Evolutionary conservation across 1,140 invertebrate genomes (phyloP).

Genomic region (Zaprionus vittiger): DNA sequence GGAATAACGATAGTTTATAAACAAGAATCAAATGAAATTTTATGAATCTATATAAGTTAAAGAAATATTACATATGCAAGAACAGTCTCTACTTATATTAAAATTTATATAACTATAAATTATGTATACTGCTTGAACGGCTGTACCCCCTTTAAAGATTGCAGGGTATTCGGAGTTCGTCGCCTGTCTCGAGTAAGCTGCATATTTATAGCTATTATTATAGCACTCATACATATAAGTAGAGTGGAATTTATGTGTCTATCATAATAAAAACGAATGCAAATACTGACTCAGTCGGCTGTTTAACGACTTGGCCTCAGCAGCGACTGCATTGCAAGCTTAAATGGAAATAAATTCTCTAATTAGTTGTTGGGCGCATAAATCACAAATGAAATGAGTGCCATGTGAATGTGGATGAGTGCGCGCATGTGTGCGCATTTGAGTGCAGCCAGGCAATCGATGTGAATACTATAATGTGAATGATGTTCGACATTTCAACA

Average conservation of each 20-base stretch:
- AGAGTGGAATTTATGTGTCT: slow-evolving; percentile 39
- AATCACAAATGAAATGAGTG: slow-evolving; percentile 67
- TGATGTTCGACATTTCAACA: slow-evolving; percentile 51
- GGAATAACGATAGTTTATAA: not conserved
- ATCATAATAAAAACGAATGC: slow-evolving; percentile 52
- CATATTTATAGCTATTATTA: slow-evolving; percentile 19
- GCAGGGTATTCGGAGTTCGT: slow-evolving; percentile 34
- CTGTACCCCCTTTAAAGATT: not conserved
- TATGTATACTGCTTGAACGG: too few relatives aligned
- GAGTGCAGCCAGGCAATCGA: slow-evolving; percentile 1
- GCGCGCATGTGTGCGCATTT: slow-evolving; percentile 1
- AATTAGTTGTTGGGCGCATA: slow-evolving; percentile 74
- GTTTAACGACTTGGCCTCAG: slow-evolving; percentile 43
- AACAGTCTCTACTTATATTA: too few relatives aligned
- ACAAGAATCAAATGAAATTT: too few relatives aligned
- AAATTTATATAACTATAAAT: too few relatives aligned
- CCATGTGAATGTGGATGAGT: slow-evolving; percentile 30
- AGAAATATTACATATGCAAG: too few relatives aligned
- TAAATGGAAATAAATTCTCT: slow-evolving; percentile 70
- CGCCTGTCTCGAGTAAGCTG: not conserved
- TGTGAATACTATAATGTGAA: slow-evolving; percentile 23
- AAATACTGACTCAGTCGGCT: slow-evolving; percentile 48
- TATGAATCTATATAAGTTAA: too few relatives aligned
- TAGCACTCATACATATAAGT: slow-evolving; percentile 11
- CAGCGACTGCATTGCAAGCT: slow-evolving; percentile 55